Conservation (phyloP, 37 sponge, comb jelly and placozoan genomes). For the Halichondria panicea region DNA sequence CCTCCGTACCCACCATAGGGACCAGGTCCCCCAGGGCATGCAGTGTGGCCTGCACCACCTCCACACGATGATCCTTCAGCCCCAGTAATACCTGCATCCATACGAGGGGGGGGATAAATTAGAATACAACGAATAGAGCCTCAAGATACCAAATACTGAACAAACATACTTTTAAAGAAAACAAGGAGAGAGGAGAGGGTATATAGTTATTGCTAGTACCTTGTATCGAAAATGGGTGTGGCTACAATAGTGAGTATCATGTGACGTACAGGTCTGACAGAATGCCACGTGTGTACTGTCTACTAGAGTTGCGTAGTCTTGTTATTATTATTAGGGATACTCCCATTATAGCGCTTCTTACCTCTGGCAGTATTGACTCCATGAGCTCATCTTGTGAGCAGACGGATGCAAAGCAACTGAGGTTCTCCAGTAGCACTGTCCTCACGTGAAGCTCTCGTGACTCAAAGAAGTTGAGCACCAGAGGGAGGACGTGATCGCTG, state of each 20-base stretch:
- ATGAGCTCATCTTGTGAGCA: constrained; percentile 36
- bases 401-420: constrained; percentile 23
- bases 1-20: constrained; percentile 55
- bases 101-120: not conserved
- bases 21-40: constrained; percentile 65
- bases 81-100: constrained; percentile 56
- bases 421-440: constrained; percentile 39
- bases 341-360: not conserved
- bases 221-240: too few species aligned
- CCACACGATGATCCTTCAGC: constrained; percentile 46
- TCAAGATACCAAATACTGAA: too few species aligned
- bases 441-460: constrained; percentile 50
- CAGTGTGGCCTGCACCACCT: constrained; percentile 64
- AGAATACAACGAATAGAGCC: too few species aligned
- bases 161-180: too few species aligned
- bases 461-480: constrained; percentile 41
- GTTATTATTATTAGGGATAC: too few species aligned
- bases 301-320: too few species aligned
- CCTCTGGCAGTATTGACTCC: constrained; percentile 52
- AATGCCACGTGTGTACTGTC: too few species aligned
- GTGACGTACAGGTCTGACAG: too few species aligned
- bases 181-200: not conserved
- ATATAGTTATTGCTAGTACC: too few species aligned
- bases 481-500: constrained; percentile 54
- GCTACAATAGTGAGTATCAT: too few species aligned